Evolutionary conservation across 2,797 vertebrate species (phyloP).

Genomic region (Zenarchopterus dispar): DNA sequence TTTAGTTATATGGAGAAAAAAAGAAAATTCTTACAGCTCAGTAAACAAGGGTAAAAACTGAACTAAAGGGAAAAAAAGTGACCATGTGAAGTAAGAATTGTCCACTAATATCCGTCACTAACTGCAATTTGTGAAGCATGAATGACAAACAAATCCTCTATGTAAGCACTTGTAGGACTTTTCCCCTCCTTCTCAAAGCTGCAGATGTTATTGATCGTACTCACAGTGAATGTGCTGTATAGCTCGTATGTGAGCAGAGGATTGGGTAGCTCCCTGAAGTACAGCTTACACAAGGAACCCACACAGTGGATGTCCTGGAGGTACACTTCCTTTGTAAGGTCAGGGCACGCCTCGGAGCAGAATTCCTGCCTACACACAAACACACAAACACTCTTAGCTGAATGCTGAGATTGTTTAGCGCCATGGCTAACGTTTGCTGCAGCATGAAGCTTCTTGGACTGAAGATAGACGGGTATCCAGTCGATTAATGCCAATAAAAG

Average conservation of each 20-base stretch:
- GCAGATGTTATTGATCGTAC: conserved; percentile 42
- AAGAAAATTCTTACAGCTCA: no score
- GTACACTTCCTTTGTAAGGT: conserved; percentile 97
- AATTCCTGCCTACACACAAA: conserved; percentile 92
- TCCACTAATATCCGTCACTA: conserved; percentile 6
- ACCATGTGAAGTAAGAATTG: background rate
- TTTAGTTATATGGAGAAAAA: no score
- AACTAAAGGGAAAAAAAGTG: no score
- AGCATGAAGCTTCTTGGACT: conserved; percentile 9
- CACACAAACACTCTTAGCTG: conserved; percentile 55
- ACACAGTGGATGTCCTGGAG: conserved; percentile 99
- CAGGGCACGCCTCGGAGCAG: conserved; percentile 92
- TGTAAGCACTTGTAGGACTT: background rate
- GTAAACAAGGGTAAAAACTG: no score
- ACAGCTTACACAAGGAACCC: conserved; percentile 97
- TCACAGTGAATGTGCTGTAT: conserved; percentile 84
- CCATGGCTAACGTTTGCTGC: conserved; percentile 21
- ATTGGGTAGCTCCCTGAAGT: conserved; percentile 97
- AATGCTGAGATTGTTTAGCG: conserved; percentile 59
- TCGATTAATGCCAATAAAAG: background rate
- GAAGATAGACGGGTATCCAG: background rate
- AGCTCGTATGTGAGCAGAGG: conserved; percentile 96
- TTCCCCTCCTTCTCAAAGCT: no score
- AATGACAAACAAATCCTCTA: conserved; percentile 2
- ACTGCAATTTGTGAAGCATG: conserved; percentile 7